phyloP scores from a whole-genome alignment of 2,888 invertebrate species.

The Hemistola chrysoprasaria region DNA sequence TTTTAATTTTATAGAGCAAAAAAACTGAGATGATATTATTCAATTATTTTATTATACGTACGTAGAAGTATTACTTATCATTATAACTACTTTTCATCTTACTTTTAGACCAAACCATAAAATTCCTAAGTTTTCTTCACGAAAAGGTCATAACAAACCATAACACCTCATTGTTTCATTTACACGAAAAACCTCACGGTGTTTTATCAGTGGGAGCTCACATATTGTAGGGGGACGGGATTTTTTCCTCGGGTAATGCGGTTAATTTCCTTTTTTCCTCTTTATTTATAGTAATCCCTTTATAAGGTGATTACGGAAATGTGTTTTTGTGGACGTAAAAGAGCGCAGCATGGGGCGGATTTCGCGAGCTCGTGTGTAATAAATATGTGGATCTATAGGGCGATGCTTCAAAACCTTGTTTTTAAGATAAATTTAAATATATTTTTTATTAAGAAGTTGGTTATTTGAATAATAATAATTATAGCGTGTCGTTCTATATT shows the following conservation, averaged over 20 bases:
- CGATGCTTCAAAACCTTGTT: not conserved
- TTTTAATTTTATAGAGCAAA: too few species aligned
- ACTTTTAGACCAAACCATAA: not conserved
- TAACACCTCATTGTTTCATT: constrained; percentile 75
- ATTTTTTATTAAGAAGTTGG: too few species aligned
- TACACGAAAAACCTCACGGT: constrained; percentile 69
- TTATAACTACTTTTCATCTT: too few species aligned
- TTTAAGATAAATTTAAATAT: too few species aligned
- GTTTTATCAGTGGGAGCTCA: constrained; percentile 79
- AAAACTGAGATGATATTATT: too few species aligned
- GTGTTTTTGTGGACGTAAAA: constrained; percentile 81
- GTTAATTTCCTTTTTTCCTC: constrained; percentile 82
- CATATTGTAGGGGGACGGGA: constrained; percentile 77
- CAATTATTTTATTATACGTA: too few species aligned
- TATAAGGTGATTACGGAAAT: constrained; percentile 83
- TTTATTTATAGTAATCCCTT: constrained; percentile 83
- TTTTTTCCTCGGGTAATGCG: constrained; percentile 77
- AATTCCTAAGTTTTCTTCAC: constrained; percentile 9
- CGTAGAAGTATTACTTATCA: too few species aligned
- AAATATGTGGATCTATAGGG: constrained; percentile 27
- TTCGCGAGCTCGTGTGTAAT: constrained; percentile 47
- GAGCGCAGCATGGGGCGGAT: constrained; percentile 74
- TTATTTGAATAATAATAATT: too few species aligned
- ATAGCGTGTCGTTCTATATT: too few species aligned
- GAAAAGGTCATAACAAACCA: constrained; percentile 50